Evolutionary conservation across 2,113 vertebrate genomes (phyloP), one percentile per base, ranked within the genome.

Genomic region (Misgurnus mizolepis): DNA sequence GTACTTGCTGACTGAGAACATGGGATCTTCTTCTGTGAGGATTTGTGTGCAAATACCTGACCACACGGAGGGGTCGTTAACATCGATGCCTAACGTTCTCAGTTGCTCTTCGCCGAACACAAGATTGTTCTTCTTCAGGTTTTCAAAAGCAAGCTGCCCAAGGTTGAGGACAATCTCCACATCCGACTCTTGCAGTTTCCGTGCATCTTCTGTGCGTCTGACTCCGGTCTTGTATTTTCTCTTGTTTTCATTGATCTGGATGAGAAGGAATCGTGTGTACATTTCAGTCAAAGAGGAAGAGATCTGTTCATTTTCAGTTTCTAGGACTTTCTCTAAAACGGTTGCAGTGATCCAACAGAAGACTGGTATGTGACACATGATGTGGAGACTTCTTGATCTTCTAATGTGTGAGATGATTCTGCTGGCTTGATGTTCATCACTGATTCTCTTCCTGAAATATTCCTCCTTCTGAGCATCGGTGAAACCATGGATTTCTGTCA

Each of bases 311-410:
- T 17, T 10, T 10, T 15, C 53, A 43, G 4, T 17, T 14, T n/a
- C 43, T 6, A 83, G 64, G 41, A 72, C 45, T 22, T 80, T 34
- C 55, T 83, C 72, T 39, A 86, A 67, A n/a, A 86, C 85, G 5
- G 75, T 85, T 4, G 78, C 78, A 15, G 76, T 76, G 53, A 86
- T 86, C 83, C 85, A 85, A 55, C 85, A 86, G 64, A 86, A 86
- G 81, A 82, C 78, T 17, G 85, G 85, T 45, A 87, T 82, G 18
- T 81, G 67, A 74, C 85, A 86, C 85, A 87, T 87, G 66, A 58
- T 58, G 55, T 58, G 55, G 17, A 58, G 55, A 17, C 55, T 58
- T 58, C 55, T 58, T 14, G 55, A 17, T 58, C n/a, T 18, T 18
- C 55, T 58, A 58, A 58, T 58, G 55, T 58, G 55, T 7, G 55